These are phyloP conservation scores for Athene noctua DNA, from an alignment of 2,113 vertebrate species.

Conservation along the genomic window DNA sequence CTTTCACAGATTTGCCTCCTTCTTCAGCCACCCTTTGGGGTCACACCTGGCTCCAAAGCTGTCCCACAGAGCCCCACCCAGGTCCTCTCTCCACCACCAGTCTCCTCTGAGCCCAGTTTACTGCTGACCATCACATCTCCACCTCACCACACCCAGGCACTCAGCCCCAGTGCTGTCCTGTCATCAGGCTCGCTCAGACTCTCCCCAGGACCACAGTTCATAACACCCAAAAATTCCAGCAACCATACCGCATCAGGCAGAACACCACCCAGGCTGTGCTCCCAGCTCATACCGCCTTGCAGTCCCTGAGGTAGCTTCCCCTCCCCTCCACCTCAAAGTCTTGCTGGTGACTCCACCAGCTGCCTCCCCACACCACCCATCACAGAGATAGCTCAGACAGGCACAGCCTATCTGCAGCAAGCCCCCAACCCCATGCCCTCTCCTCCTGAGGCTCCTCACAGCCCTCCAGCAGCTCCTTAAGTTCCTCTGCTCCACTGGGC, in stretches of 20 bases:
- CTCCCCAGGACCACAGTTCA: not conserved
- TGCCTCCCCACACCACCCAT: not conserved
- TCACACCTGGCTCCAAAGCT: fast-evolving
- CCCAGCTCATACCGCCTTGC: not conserved
- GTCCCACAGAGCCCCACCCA: fast-evolving
- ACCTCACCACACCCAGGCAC: not conserved
- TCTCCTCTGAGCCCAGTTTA: not conserved
- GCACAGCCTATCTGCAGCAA: not conserved
- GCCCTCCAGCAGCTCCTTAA: not conserved
- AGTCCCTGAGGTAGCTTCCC: not conserved
- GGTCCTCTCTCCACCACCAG: not conserved
- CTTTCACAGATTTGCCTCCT: not conserved
- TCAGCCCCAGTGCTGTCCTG: fast-evolving
- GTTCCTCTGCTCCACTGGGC: fast-evolving
- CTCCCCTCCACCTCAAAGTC: not conserved
- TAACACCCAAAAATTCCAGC: not conserved
- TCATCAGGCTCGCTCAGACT: fast-evolving
- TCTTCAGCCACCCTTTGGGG: fast-evolving
- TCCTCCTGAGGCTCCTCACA: not conserved
- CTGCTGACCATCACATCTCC: not conserved
- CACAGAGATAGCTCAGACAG: not conserved
- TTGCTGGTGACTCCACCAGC: not conserved
- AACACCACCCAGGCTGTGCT: not conserved
- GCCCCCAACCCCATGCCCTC: not conserved
- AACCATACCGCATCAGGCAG: fast-evolving